Base-by-base conservation (phyloP, 64 coral and sea anemone species). In the Orbicella faveolata region DNA sequence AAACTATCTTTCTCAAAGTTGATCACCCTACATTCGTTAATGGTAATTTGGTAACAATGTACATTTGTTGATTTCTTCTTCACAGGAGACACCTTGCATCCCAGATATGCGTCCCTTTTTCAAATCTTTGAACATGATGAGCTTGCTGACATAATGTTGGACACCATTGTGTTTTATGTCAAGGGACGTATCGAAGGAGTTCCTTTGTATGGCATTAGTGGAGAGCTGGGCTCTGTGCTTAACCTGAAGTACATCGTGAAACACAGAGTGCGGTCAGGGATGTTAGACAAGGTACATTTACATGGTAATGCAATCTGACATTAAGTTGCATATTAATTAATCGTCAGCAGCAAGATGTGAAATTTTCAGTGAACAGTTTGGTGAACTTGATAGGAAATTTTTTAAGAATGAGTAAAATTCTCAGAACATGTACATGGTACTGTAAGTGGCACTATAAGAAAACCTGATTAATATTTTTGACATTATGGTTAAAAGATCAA, bases 181-280 rank as follows among this genome's bases (percentile, higher is more conserved):
- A 96, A 94, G 75, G 95, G 95, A 7, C 92, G 93, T 5, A 70
- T 94, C 34, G 95, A 96, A 69, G 95, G 95, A 23, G 95, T 93
- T 41, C 91, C 94, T 53, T 80, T 93, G 61, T 87, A 95, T 67
- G 90, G 90, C 79, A 70, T 96, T 70, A 95, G 94, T 93, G 87
- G 90, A 36, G 87, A 87, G 18, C 63, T 99, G 36, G 97, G 94
- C 2, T 91, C 94, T 48, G 88, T 88, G 23, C 61, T 99, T 2
- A 96, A 94, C 75, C 92, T 87, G n/a, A 99, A 95, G 70, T 90
- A 89, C 73, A 93, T 95, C 30, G 97, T 99, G 10, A 99, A 99
- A 52, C 83, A 95, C 16, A 89, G 91, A 89, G 89, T 90, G 73
- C 83, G 90, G 81, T 73, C 90, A 18, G 94, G 94, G 4, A 88